A percentile compares a stretch with the other conserved stretches of the same genome.
phyloP scores from a whole-genome alignment of 2,888 invertebrate genomes.

The Clivina fossor region DNA sequence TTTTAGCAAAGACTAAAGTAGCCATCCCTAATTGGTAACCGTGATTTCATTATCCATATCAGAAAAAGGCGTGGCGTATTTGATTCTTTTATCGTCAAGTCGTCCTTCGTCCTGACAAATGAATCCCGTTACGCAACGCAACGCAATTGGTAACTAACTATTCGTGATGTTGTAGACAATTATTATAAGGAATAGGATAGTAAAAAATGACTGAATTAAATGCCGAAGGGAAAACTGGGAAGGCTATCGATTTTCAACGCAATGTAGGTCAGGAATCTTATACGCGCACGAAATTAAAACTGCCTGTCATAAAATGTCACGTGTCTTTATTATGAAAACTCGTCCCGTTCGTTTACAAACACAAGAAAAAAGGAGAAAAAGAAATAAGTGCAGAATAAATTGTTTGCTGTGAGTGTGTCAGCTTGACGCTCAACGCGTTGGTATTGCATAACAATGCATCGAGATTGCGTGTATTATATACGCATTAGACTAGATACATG shows the following conservation, averaged over 20 bases:
- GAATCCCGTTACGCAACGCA: too few species aligned
- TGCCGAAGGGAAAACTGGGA: conserved; percentile 10
- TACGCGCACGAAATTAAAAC: conserved; percentile 35
- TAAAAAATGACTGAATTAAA: too few species aligned
- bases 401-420: neutral
- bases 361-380: neutral
- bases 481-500: too few species aligned
- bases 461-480: conserved; percentile 15
- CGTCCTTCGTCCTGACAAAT: neutral
- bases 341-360: neutral
- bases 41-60: conserved; percentile 36
- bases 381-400: neutral
- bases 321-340: conserved; percentile 11
- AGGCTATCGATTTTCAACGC: conserved; percentile 33
- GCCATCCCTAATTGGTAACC: too few species aligned
- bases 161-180: too few species aligned
- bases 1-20: too few species aligned
- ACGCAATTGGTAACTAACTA: neutral
- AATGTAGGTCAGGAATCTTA: conserved; percentile 51
- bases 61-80: conserved; percentile 38
- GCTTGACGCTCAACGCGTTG: conserved; percentile 1
- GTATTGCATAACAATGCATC: conserved; percentile 15
- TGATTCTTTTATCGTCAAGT: neutral
- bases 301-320: conserved; percentile 15
- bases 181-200: too few species aligned